Percentiles rank a stretch among this genome's conserved stretches.
These are phyloP conservation scores for Indri indri DNA, from an alignment of 2,113 vertebrate genomes.

Conservation along the genomic window DNA sequence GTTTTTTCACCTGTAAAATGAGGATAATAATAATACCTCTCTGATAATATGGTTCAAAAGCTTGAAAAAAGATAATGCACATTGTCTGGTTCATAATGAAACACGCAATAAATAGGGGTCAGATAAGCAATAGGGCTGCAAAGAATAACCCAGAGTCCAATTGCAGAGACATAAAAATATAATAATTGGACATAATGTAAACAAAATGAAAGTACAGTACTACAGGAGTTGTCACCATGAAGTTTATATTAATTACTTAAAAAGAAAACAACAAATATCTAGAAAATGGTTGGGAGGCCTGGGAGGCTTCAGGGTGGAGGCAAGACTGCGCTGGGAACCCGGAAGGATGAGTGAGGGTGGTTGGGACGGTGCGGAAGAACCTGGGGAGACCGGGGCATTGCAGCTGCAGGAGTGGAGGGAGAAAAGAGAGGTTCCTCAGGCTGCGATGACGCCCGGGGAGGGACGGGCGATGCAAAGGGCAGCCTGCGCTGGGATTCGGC, in stretches of 20 bases:
- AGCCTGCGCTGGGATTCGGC: accelerated
- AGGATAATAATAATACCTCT: neutral
- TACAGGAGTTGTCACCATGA: neutral
- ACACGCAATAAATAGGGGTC: neutral
- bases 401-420: neutral
- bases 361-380: accelerated
- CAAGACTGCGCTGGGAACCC: no score
- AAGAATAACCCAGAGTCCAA: neutral
- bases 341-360: neutral
- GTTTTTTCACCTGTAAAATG: neutral
- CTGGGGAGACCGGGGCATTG: no score
- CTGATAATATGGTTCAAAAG: neutral
- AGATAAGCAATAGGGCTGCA: neutral
- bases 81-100: neutral
- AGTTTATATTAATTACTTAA: neutral
- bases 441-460: accelerated
- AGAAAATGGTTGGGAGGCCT: neutral
- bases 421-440: neutral
- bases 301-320: neutral
- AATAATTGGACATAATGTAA: neutral
- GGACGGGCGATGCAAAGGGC: accelerated
- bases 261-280: neutral
- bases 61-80: neutral
- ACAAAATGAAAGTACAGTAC: neutral
- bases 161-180: neutral